phyloP scores from a whole-genome alignment of 2,888 invertebrate genomes.

The Sinelater perroti region DNA sequence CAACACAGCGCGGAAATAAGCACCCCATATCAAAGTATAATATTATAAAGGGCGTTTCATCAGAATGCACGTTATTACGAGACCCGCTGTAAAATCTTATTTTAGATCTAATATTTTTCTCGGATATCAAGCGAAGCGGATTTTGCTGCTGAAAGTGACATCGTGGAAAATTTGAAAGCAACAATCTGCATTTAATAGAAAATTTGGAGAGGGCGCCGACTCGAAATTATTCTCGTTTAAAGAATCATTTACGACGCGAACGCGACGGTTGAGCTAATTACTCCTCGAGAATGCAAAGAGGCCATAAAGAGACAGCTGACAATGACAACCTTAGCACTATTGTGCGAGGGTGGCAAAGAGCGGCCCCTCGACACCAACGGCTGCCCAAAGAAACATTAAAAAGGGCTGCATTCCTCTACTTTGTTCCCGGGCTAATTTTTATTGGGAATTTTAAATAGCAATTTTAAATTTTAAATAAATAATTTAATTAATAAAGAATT shows the following conservation, averaged over 20 bases:
- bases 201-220: conserved; percentile 21
- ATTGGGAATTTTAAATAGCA: no score
- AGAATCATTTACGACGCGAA: conserved; percentile 36
- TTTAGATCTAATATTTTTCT: conserved; percentile 19
- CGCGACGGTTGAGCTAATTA: conserved; percentile 41
- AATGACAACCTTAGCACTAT: conserved; percentile 43
- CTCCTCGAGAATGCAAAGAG: conserved; percentile 43
- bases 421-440: conserved; percentile 12
- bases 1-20: no score
- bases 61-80: conserved; percentile 7
- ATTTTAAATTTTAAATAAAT: conserved; percentile 1
- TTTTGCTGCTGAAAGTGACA: conserved; percentile 18
- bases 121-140: conserved; percentile 13
- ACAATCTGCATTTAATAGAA: conserved; percentile 29
- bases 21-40: conserved; percentile 8
- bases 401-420: conserved; percentile 23
- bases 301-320: conserved; percentile 44
- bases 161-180: conserved; percentile 23
- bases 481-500: no score
- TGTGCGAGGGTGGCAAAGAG: conserved; percentile 40
- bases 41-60: conserved; percentile 7
- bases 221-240: conserved; percentile 33
- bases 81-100: conserved; percentile 13
- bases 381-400: conserved; percentile 32
- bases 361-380: conserved; percentile 29